Evolutionary conservation across 2,797 vertebrate genomes (phyloP).

Genomic region (Acrocephalus scirpaceus): DNA sequence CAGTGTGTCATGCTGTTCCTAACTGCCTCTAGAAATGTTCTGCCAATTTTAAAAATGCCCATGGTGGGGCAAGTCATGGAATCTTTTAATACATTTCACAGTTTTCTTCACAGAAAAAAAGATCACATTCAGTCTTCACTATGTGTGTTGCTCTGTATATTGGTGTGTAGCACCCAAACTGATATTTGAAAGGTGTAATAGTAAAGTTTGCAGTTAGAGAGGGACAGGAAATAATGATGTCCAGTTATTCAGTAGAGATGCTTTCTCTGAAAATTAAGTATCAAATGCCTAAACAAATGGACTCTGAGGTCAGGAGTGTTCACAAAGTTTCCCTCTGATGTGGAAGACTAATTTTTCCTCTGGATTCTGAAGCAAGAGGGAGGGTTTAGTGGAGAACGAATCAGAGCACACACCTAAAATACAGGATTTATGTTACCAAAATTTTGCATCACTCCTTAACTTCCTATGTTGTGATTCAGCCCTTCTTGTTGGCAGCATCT

Average conservation of each 20-base stretch:
- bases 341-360: not conserved
- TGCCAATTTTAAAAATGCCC: not conserved
- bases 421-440: not conserved
- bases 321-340: not conserved
- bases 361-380: not conserved
- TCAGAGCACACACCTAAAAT: not conserved
- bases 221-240: not conserved
- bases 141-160: not conserved
- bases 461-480: not conserved
- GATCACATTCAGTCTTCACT: not conserved
- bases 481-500: not conserved
- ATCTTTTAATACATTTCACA: not conserved
- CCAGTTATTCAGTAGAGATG: not conserved
- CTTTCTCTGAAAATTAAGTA: not conserved
- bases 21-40: not conserved
- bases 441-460: not conserved
- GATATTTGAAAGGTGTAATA: not conserved
- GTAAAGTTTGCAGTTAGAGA: not conserved
- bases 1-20: not conserved
- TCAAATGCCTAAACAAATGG: not conserved
- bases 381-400: fast-evolving
- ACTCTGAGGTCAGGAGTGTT: not conserved
- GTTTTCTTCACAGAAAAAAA: not conserved
- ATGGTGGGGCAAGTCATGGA: not conserved
- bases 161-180: not conserved